Conservation (phyloP, 2,888 invertebrate genomes). For the Anarsia innoxiella region DNA sequence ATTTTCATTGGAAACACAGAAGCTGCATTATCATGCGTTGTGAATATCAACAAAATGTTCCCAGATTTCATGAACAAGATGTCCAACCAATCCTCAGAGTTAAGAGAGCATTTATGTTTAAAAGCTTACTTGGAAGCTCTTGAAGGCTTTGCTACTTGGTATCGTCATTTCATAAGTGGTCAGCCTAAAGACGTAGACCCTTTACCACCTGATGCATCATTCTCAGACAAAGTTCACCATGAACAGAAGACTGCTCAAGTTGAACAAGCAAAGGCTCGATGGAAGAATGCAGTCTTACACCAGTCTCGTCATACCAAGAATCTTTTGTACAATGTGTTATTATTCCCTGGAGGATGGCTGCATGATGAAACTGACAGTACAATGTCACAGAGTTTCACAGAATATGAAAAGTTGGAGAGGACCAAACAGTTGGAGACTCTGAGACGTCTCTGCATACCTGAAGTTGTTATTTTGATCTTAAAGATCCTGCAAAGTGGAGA, state of each 20-base stretch:
- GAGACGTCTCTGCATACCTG: slow-evolving; percentile 88
- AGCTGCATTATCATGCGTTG: slow-evolving; percentile 85
- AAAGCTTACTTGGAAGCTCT: slow-evolving; percentile 91
- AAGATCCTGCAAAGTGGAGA: slow-evolving; percentile 85
- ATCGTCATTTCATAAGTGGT: slow-evolving; percentile 85
- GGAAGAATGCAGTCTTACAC: slow-evolving; percentile 81
- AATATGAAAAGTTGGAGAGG: slow-evolving; percentile 70
- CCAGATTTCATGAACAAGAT: slow-evolving; percentile 53
- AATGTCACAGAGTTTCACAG: slow-evolving; percentile 57
- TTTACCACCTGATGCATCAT: slow-evolving; percentile 77
- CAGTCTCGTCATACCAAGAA: slow-evolving; percentile 86
- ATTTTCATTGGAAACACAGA: slow-evolving; percentile 87
- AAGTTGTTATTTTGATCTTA: slow-evolving; percentile 84
- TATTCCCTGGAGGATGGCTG: slow-evolving; percentile 95
- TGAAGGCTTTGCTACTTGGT: slow-evolving; percentile 93
- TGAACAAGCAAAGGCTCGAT: slow-evolving; percentile 84
- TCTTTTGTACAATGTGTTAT: slow-evolving; percentile 87
- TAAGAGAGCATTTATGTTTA: slow-evolving; percentile 91
- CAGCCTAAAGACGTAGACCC: slow-evolving; percentile 82
- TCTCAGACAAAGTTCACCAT: slow-evolving; percentile 90
- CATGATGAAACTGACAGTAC: slow-evolving; percentile 78
- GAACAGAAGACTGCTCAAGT: slow-evolving; percentile 89
- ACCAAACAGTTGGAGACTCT: slow-evolving; percentile 83
- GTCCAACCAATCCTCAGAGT: slow-evolving; percentile 51
- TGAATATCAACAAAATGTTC: slow-evolving; percentile 49